These are phyloP conservation scores for Ectemnius continuus DNA, from an alignment of 2,888 invertebrate species.

Conservation along the genomic window DNA sequence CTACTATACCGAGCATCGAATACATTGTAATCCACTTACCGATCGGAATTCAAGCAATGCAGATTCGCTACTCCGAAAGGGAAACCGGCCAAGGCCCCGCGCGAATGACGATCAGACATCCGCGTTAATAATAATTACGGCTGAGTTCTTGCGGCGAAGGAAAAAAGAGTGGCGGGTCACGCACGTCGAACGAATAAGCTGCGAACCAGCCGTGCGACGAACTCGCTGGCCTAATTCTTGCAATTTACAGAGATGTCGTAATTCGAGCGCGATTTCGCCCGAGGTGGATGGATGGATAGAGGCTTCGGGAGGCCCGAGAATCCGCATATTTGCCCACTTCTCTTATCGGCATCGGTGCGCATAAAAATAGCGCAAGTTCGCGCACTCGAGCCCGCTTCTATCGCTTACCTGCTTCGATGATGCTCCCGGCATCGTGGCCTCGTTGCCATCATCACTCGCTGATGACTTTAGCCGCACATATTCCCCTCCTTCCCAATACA, in stretches of 20 bases:
- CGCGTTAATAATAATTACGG: conserved; percentile 76
- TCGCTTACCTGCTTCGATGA: conserved; percentile 32
- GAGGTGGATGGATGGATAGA: conserved; percentile 12
- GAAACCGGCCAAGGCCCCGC: conserved; percentile 76
- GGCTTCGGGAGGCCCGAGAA: conserved; percentile 32
- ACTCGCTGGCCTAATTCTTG: conserved; percentile 73
- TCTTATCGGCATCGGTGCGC: conserved; percentile 27
- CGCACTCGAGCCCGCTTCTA: conserved; percentile 18
- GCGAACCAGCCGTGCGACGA: conserved; percentile 30
- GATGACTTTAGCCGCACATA: not conserved
- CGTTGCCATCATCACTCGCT: not conserved
- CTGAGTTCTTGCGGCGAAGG: conserved; percentile 64
- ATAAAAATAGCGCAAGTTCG: conserved; percentile 30
- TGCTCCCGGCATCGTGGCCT: conserved; percentile 10
- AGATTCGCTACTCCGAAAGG: conserved; percentile 64
- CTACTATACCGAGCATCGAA: not conserved
- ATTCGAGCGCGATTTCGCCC: conserved; percentile 48
- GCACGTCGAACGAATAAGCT: conserved; percentile 23
- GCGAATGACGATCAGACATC: conserved; percentile 74
- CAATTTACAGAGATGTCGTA: conserved; percentile 74
- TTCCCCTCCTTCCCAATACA: not conserved
- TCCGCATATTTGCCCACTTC: conserved; percentile 30
- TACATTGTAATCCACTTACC: not conserved
- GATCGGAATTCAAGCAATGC: conserved; percentile 31
- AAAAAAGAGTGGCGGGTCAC: conserved; percentile 56